Evolutionary conservation across 1,140 invertebrate genomes (phyloP), one percentile per base, ranked within the genome.

Genomic region (Cydia amplana): DNA sequence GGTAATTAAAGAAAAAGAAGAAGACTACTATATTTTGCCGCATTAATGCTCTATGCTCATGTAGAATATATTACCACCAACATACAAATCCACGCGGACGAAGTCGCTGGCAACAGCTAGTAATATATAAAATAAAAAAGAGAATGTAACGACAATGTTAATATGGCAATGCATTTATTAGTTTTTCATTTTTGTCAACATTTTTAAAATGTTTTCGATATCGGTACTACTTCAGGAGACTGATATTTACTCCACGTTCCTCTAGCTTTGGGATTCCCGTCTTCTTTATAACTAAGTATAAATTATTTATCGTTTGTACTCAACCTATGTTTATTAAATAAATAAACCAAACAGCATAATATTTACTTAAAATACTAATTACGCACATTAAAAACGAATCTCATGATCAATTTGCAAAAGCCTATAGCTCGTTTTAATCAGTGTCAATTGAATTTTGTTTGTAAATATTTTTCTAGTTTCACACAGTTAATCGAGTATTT

Each of bases 391-490:
- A 60, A 55, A 23, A 60, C 55, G 20, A 60, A 60, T 60, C 55
- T 18, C 18, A 12, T 23, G 20, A 23, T 60, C 55, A 60, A 23
- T 23, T 23, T n/a, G 55, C 55, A 10, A 60, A 60, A 23, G 55
- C 55, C 55, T 60, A 60, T 60, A 60, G 10, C 20, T 18, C 9
- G 20, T 60, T 60, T 60, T 60, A 60, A 60, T 60, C 55, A 60
- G 55, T 60, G 23, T 4, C 55, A 80, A 80, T 77, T 80, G 78
- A 73, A 76, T 74, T 43, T 73, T 75, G 75, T 78, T 78, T 78
- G 65, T 70, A 70, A 70, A 70, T 70, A 70, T 70, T 70, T 51
- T 70, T 36, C 65, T 70, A 70, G 65, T 77, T 73, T 73, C 43
- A 55, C 60, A 49, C 75, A 77, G 79, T 78, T 76, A 75, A 79